These are phyloP conservation scores for Girardinichthys multiradiatus DNA, from an alignment of 2,113 vertebrate genomes.

Conservation along the genomic window DNA sequence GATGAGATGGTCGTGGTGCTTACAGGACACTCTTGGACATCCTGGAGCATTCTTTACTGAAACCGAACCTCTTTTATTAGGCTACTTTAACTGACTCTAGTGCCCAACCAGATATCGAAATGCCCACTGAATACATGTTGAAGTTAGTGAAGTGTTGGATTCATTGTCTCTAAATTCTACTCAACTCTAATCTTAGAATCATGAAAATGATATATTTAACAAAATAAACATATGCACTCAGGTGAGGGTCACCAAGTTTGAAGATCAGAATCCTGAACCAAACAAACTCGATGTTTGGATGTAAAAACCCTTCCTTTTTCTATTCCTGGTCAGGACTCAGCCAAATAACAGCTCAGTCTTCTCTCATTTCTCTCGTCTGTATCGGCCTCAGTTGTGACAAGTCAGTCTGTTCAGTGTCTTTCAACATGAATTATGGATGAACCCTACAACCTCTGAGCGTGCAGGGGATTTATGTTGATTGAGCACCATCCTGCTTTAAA, in stretches of 20 bases:
- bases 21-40: no score
- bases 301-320: slow-evolving; percentile 40
- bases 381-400: slow-evolving; percentile 52
- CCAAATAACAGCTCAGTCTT: slow-evolving; percentile 22
- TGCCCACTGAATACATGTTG: no score
- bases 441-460: slow-evolving; percentile 35
- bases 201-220: no score
- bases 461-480: slow-evolving; percentile 50
- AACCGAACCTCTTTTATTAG: no score
- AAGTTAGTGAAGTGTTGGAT: no score
- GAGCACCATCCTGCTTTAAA: slow-evolving; percentile 31
- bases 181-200: no score
- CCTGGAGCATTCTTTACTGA: no score
- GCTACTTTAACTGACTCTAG: no score
- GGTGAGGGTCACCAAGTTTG: slow-evolving; percentile 2
- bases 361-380: background rate
- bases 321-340: slow-evolving; percentile 26
- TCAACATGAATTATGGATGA: slow-evolving; percentile 70
- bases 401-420: slow-evolving; percentile 63
- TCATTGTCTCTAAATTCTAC: no score
- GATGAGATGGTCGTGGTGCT: no score
- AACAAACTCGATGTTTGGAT: background rate
- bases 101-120: no score
- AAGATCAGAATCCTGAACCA: slow-evolving; percentile 25
- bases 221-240: no score